phyloP scores from a whole-genome alignment of 2,888 invertebrate species.

The Encarsia formosa region DNA sequence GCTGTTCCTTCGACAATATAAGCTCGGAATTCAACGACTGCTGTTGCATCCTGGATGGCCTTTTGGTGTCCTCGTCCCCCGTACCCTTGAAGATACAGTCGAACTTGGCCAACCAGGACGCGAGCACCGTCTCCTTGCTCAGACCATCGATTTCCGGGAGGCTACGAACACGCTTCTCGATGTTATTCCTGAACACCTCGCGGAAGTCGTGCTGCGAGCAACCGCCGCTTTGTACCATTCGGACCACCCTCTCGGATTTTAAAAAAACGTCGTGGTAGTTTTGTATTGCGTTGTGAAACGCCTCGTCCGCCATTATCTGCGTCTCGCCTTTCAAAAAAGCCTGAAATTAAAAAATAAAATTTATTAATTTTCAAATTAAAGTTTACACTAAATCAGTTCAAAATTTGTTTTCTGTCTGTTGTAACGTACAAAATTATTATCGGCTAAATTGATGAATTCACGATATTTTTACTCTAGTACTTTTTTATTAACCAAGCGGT shows the following conservation, averaged over 20 bases:
- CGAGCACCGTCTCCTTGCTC: constrained; percentile 97
- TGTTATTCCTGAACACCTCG: constrained; percentile 96
- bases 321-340: constrained; percentile 96
- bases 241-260: constrained; percentile 91
- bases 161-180: constrained; percentile 95
- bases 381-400: too few relatives aligned
- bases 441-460: too few relatives aligned
- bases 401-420: too few relatives aligned
- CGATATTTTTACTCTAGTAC: too few relatives aligned
- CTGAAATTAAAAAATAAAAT: constrained; percentile 52
- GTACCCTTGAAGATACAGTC: constrained; percentile 95
- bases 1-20: constrained; percentile 96
- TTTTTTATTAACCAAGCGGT: too few relatives aligned
- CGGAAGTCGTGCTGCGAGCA: constrained; percentile 98
- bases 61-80: constrained; percentile 82
- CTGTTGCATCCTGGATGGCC: constrained; percentile 83
- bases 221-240: constrained; percentile 97
- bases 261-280: constrained; percentile 94
- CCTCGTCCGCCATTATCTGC: constrained; percentile 96
- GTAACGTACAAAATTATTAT: too few relatives aligned
- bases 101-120: constrained; percentile 99
- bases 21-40: constrained; percentile 88
- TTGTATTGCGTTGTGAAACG: constrained; percentile 98
- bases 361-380: too few relatives aligned
- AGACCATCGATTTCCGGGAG: constrained; percentile 98